These are phyloP conservation scores for Seriola rivoliana DNA, from an alignment of 2,113 vertebrate species.

Conservation along the genomic window DNA sequence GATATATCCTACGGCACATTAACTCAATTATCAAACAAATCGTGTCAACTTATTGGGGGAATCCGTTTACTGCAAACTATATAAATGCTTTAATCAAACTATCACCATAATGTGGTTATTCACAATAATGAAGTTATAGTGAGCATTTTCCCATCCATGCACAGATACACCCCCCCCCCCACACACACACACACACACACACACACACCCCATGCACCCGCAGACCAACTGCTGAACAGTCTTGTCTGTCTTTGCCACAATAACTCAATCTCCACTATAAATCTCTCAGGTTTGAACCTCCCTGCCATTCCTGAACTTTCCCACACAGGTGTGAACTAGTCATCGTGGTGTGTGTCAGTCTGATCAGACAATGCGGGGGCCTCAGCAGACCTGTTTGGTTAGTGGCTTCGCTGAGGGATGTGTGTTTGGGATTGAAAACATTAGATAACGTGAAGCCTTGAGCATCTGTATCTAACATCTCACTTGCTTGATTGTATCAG, in stretches of 20 bases:
- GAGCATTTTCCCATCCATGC: constrained; percentile 47
- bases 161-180: not conserved
- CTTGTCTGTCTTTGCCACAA: constrained; percentile 61
- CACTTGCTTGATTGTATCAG: constrained; percentile 61
- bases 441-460: constrained; percentile 49
- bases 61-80: constrained; percentile 54
- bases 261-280: constrained; percentile 64
- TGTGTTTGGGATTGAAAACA: constrained; percentile 61
- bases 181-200: too few species aligned
- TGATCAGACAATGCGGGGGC: constrained; percentile 68
- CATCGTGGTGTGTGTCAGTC: constrained; percentile 72
- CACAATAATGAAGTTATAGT: constrained; percentile 50
- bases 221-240: constrained; percentile 51
- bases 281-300: constrained; percentile 64
- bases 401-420: constrained; percentile 59
- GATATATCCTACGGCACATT: constrained; percentile 41
- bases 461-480: constrained; percentile 43
- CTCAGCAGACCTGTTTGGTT: constrained; percentile 76
- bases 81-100: constrained; percentile 65
- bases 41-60: constrained; percentile 50
- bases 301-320: constrained; percentile 65
- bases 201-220: constrained; percentile 5
- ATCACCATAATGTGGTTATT: constrained; percentile 60
- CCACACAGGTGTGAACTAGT: constrained; percentile 77
- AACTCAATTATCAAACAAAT: constrained; percentile 66